Percentiles rank a stretch among this genome's conserved stretches.
Evolutionary conservation across 2,113 vertebrate species (phyloP).

Genomic region (Malaclemys terrapin): DNA sequence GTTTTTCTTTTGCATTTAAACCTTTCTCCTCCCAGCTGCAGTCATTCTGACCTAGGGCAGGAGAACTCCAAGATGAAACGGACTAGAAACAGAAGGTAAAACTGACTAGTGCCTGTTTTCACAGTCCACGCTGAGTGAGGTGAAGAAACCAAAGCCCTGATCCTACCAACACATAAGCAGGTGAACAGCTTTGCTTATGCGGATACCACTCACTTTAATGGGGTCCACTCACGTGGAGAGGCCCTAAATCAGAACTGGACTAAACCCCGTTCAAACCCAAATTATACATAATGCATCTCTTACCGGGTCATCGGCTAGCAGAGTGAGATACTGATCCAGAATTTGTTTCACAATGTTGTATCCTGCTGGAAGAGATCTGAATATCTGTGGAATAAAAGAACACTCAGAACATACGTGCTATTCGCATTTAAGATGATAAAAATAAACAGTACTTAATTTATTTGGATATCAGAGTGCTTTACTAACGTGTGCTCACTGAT

Average conservation of each 20-base stretch:
- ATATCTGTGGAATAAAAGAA: slow-evolving; percentile 80
- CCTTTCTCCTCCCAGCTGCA: neutral
- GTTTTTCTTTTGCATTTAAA: accelerated
- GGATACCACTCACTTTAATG: accelerated
- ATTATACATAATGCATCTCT: neutral
- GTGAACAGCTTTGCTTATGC: neutral
- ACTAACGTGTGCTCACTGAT: accelerated
- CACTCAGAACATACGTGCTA: accelerated
- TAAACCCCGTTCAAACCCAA: neutral
- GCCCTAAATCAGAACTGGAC: too few species aligned
- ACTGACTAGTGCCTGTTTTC: neutral
- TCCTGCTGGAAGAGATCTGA: slow-evolving; percentile 87
- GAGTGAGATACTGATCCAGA: slow-evolving; percentile 93
- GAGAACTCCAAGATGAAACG: neutral
- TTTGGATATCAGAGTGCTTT: accelerated
- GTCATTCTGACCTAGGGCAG: neutral
- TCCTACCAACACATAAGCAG: neutral
- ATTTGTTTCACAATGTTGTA: slow-evolving; percentile 93
- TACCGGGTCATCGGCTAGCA: slow-evolving; percentile 95
- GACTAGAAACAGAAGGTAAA: neutral
- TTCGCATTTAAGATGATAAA: accelerated
- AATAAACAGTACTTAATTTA: neutral
- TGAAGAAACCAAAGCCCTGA: neutral
- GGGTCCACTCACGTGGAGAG: neutral
- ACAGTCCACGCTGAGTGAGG: neutral